A percentile compares a stretch with the other conserved stretches of the same genome.
phyloP scores from a whole-genome alignment of 2,113 vertebrate genomes.

The Tachysurus vachellii region DNA sequence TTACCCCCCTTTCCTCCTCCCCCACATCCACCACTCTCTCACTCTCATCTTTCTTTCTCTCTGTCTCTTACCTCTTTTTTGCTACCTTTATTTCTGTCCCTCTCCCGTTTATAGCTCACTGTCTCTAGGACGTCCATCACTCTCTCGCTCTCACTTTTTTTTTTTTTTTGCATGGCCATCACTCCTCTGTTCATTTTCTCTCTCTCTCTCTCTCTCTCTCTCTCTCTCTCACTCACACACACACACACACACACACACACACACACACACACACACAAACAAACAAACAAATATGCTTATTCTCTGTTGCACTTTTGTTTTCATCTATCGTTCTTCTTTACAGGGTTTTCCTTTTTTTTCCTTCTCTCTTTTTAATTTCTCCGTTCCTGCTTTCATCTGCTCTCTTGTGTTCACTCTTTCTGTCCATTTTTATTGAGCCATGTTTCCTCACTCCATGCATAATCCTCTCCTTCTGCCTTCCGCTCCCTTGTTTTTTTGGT shows the following conservation, averaged over 20 bases:
- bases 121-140: neutral
- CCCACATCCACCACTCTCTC: constrained; percentile 11
- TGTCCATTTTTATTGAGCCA: constrained; percentile 23
- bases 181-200: neutral
- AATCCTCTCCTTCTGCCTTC: constrained; percentile 2
- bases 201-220: constrained; percentile 22
- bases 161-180: neutral
- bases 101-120: neutral
- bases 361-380: neutral
- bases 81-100: neutral
- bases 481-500: constrained; percentile 23
- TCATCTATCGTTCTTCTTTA: neutral
- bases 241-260: neutral
- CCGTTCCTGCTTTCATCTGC: constrained; percentile 8
- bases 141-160: neutral
- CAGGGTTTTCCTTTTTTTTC: neutral
- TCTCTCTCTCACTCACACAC: neutral
- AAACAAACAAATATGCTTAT: too few relatives aligned
- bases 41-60: neutral
- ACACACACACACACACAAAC: neutral
- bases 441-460: neutral
- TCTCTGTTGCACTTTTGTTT: neutral
- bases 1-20: neutral
- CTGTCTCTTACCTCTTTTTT: neutral
- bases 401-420: neutral